Percentiles rank a stretch among this genome's conserved stretches.
phyloP scores from a whole-genome alignment of 1,140 invertebrate genomes.

The Drosophila trapezifrons region DNA sequence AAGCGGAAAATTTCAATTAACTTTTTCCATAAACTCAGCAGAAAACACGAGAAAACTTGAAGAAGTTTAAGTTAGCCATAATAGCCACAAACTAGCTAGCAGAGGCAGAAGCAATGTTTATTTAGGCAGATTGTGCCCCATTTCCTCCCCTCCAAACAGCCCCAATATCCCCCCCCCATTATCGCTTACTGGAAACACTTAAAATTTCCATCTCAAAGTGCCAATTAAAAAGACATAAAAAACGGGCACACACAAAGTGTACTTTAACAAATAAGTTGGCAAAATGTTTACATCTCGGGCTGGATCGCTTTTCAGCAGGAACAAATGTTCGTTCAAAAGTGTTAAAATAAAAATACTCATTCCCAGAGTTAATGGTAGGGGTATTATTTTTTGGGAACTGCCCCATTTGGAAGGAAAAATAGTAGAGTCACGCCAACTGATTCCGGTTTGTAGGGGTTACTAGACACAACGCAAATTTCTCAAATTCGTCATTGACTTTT shows the following conservation, averaged over 20 bases:
- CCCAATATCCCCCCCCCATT: slow-evolving; percentile 22
- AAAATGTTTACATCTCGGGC: slow-evolving; percentile 36
- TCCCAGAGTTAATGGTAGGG: slow-evolving; percentile 2
- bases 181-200: slow-evolving; percentile 14
- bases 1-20: slow-evolving; percentile 31
- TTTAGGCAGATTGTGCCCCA: slow-evolving; percentile 8
- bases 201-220: slow-evolving; percentile 56
- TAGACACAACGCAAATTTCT: slow-evolving; percentile 39
- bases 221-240: slow-evolving; percentile 70
- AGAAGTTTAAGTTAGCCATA: slow-evolving; percentile 1
- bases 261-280: slow-evolving; percentile 43
- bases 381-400: slow-evolving; percentile 10
- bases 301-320: slow-evolving; percentile 7
- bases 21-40: slow-evolving; percentile 23
- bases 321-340: slow-evolving; percentile 28
- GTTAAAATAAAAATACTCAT: slow-evolving; percentile 25
- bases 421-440: slow-evolving; percentile 36
- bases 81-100: slow-evolving; percentile 18
- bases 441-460: slow-evolving; percentile 34
- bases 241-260: slow-evolving; percentile 28
- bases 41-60: slow-evolving; percentile 12
- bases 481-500: slow-evolving; percentile 62
- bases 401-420: slow-evolving; percentile 20
- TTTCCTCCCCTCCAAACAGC: not conserved
- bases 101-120: slow-evolving; percentile 11